These are phyloP conservation scores for Lasioglossum leucozonium DNA, from an alignment of 2,888 invertebrate species.

Conservation along the genomic window DNA sequence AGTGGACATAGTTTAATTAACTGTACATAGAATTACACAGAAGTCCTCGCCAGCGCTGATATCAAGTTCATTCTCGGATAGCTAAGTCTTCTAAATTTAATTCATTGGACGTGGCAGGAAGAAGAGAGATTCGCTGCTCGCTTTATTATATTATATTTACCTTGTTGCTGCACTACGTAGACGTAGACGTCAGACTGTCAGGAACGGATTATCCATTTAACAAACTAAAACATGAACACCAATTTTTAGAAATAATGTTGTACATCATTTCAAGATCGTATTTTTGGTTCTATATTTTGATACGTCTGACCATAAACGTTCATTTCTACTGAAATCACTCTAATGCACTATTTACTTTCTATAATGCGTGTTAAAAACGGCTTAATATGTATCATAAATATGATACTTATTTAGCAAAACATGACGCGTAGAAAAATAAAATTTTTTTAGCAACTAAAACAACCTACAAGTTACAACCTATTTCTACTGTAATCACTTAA, in stretches of 20 bases:
- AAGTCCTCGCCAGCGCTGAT: neutral
- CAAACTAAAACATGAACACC: neutral
- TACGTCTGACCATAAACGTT: neutral
- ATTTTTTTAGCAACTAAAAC: too few species aligned
- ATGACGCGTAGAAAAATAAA: too few species aligned
- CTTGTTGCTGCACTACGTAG: neutral
- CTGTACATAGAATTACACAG: conserved; percentile 16
- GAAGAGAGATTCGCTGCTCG: neutral
- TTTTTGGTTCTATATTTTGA: neutral
- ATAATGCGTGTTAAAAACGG: too few species aligned
- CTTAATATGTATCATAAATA: too few species aligned
- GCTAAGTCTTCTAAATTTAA: neutral
- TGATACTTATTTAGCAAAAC: too few species aligned
- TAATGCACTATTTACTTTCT: neutral
- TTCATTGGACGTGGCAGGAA: neutral
- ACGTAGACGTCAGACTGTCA: neutral
- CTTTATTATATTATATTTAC: neutral
- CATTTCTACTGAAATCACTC: neutral
- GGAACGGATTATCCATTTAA: neutral
- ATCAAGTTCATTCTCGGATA: neutral
- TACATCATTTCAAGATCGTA: neutral
- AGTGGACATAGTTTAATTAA: conserved; percentile 30
- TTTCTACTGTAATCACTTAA: neutral
- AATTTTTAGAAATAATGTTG: neutral
- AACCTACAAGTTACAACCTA: too few species aligned